Evolutionary conservation across 2,888 invertebrate species (phyloP).

Genomic region (Palloptera scutellata): DNA sequence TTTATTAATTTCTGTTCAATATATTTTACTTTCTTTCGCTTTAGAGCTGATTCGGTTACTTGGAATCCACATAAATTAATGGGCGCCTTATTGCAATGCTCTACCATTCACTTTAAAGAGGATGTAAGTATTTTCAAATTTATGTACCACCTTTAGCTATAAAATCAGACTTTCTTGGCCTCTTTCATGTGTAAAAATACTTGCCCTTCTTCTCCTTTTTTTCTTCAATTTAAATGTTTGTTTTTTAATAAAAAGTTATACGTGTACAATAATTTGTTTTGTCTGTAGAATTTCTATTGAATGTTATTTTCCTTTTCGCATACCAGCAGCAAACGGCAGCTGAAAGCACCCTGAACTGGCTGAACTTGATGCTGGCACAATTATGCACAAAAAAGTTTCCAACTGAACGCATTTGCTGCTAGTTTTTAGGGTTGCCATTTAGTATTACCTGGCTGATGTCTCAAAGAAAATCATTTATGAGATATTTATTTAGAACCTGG

Average conservation of each 20-base stretch:
- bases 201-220: not conserved
- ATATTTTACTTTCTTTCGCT: conserved; percentile 25
- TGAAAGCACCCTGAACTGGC: no score
- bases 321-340: conserved; percentile 17
- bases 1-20: conserved; percentile 32
- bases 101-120: conserved; percentile 95
- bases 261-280: not conserved
- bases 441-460: no score
- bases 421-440: conserved; percentile 20
- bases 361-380: no score
- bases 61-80: conserved; percentile 99
- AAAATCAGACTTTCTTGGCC: no score
- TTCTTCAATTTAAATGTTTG: conserved; percentile 15
- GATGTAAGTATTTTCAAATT: no score
- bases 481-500: no score
- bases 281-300: conserved; percentile 18
- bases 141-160: not conserved
- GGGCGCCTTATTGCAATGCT: conserved; percentile 96
- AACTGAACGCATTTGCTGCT: not conserved
- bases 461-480: no score
- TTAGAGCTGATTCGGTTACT: conserved; percentile 91
- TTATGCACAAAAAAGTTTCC: conserved; percentile 5
- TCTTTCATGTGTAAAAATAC: not conserved
- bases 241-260: conserved; percentile 15
- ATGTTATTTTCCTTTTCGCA: conserved; percentile 20